A percentile compares a stretch with the other conserved stretches of the same genome.
Evolutionary conservation across 2,797 vertebrate genomes (phyloP).

Genomic region (Helicolenus hilgendorfi): DNA sequence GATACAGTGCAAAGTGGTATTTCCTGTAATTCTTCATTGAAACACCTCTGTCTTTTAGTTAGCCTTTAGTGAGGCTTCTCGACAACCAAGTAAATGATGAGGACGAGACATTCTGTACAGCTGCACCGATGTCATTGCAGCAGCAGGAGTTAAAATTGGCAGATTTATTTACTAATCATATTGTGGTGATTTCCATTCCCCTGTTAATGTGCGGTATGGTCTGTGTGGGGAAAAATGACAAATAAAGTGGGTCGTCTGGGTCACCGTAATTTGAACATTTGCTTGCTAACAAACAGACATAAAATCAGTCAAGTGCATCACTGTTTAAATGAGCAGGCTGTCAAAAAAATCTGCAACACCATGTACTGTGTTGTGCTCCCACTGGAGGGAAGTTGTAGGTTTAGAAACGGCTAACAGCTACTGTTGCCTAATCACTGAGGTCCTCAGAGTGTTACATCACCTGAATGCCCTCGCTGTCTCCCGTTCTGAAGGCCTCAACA

Average conservation of each 20-base stretch:
- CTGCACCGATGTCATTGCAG: slow-evolving; percentile 24
- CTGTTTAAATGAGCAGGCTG: slow-evolving; percentile 23
- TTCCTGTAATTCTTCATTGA: neutral
- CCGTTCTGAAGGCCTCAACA: slow-evolving; percentile 34
- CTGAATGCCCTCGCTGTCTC: slow-evolving; percentile 38
- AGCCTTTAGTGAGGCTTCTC: neutral
- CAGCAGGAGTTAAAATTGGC: slow-evolving; percentile 39
- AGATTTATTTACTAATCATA: slow-evolving; percentile 56
- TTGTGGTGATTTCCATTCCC: slow-evolving; percentile 28
- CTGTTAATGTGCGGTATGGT: neutral
- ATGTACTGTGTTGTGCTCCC: neutral
- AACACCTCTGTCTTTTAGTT: neutral
- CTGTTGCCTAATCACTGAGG: neutral
- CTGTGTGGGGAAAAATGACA: slow-evolving; percentile 8
- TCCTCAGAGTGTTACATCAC: slow-evolving; percentile 47
- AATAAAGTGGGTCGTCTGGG: slow-evolving; percentile 43
- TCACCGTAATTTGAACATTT: slow-evolving; percentile 36
- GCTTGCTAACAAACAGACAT: slow-evolving; percentile 32
- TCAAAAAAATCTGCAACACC: slow-evolving; percentile 2
- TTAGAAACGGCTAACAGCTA: slow-evolving; percentile 5
- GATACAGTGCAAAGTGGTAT: neutral
- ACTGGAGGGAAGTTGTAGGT: neutral
- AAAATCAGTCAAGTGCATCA: slow-evolving; percentile 26
- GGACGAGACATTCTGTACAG: slow-evolving; percentile 19
- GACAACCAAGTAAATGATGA: neutral